These are phyloP conservation scores for Eubasilissa regina DNA, from an alignment of 1,140 invertebrate genomes.

Conservation along the genomic window DNA sequence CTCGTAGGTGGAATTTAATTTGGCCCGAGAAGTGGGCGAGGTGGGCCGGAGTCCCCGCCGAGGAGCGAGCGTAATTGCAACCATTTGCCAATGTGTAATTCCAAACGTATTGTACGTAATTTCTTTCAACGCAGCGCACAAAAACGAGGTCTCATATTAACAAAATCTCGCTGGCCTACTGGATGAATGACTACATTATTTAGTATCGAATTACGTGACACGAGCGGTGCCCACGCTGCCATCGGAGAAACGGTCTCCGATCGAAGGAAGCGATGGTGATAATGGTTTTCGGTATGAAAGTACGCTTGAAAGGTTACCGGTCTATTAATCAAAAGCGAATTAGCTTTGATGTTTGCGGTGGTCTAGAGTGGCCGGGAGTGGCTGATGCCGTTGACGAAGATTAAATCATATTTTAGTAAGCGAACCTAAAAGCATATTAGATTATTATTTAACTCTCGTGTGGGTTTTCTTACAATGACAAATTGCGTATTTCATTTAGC, in stretches of 20 bases:
- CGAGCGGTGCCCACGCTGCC: slow-evolving; percentile 8
- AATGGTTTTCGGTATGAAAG: slow-evolving; percentile 11
- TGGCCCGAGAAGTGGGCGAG: slow-evolving; percentile 21
- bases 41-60: slow-evolving; percentile 21
- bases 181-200: slow-evolving; percentile 20
- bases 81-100: slow-evolving; percentile 43
- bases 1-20: slow-evolving; percentile 41
- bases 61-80: slow-evolving; percentile 32
- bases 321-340: slow-evolving; percentile 23
- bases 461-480: slow-evolving; percentile 7
- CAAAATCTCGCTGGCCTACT: slow-evolving; percentile 23
- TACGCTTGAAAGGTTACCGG: not conserved
- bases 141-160: slow-evolving; percentile 16
- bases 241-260: not conserved
- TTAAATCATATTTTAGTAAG: not conserved
- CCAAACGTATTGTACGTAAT: slow-evolving; percentile 38
- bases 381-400: slow-evolving; percentile 2
- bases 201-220: slow-evolving; percentile 38
- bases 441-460: not conserved
- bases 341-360: slow-evolving; percentile 3
- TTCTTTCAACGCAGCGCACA: slow-evolving; percentile 3
- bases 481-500: slow-evolving; percentile 27
- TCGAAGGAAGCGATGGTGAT: not conserved
- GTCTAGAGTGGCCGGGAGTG: not conserved
- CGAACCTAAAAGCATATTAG: not conserved